These are phyloP conservation scores for Eumacrocentrus americanus DNA, from an alignment of 2,888 invertebrate species.

Conservation along the genomic window DNA sequence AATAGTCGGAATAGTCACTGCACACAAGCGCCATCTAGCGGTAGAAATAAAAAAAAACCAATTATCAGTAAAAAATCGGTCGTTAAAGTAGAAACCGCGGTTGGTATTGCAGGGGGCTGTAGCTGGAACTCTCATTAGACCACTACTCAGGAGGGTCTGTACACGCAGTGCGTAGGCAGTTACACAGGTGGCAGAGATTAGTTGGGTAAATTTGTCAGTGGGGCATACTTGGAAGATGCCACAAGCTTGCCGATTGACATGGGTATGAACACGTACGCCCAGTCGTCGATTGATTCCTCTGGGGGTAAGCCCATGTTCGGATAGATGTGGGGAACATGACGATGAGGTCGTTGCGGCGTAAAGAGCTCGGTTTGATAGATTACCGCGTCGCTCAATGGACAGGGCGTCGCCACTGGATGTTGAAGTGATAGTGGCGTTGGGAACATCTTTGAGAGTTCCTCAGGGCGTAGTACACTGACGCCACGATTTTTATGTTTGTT, in stretches of 20 bases:
- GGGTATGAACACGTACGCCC: conserved; percentile 91
- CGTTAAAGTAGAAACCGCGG: too few relatives aligned
- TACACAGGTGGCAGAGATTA: conserved; percentile 76
- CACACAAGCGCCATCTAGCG: too few relatives aligned
- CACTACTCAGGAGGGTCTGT: conserved; percentile 81
- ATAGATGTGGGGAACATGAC: conserved; percentile 68
- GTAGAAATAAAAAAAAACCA: too few relatives aligned
- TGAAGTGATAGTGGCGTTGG: conserved; percentile 95
- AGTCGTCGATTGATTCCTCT: conserved; percentile 85
- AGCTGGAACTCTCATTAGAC: too few relatives aligned
- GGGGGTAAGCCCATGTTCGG: too few relatives aligned
- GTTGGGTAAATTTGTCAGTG: too few relatives aligned
- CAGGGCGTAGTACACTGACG: conserved; percentile 74
- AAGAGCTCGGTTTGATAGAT: conserved; percentile 64
- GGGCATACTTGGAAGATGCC: conserved; percentile 89
- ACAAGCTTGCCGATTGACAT: conserved; percentile 83
- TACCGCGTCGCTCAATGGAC: conserved; percentile 64
- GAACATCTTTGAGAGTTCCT: conserved; percentile 90
- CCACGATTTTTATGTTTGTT: conserved; percentile 57
- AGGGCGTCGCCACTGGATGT: conserved; percentile 88
- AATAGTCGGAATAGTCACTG: too few relatives aligned
- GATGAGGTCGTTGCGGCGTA: conserved; percentile 58
- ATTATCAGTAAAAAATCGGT: too few relatives aligned
- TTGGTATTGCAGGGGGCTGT: too few relatives aligned
- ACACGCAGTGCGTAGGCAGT: conserved; percentile 79